phyloP scores from a whole-genome alignment of 1,140 invertebrate species.

The Coenobita brevimanus region DNA sequence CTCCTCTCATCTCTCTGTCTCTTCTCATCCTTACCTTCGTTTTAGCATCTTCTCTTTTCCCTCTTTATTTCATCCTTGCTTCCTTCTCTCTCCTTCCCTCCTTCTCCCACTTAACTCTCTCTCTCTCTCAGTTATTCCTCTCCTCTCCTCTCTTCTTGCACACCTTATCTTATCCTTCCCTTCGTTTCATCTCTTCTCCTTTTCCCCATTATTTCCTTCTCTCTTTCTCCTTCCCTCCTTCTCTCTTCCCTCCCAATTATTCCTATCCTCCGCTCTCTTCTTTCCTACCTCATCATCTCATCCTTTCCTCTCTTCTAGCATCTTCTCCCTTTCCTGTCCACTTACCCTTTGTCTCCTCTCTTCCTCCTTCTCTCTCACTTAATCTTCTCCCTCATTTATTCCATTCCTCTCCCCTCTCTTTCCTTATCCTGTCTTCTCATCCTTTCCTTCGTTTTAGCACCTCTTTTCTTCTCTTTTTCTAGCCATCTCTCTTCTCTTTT shows the following conservation, averaged over 20 bases:
- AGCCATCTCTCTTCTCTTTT: not conserved
- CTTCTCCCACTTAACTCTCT: not conserved
- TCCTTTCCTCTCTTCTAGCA: too few species aligned
- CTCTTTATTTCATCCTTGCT: not conserved
- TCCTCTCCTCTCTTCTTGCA: not conserved
- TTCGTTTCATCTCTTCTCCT: not conserved
- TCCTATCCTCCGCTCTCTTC: too few species aligned
- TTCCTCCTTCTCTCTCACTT: not conserved
- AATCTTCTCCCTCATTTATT: not conserved
- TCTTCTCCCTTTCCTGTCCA: too few species aligned
- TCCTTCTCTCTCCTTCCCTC: not conserved
- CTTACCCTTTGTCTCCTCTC: not conserved
- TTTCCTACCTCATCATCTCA: too few species aligned
- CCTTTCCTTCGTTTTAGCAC: too few species aligned
- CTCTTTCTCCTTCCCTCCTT: not conserved
- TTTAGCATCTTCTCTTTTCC: not conserved
- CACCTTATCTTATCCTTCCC: slow-evolving; percentile 16
- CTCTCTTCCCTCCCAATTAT: too few species aligned
- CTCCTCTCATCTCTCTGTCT: not conserved
- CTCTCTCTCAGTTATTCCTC: not conserved
- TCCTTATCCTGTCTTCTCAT: not conserved
- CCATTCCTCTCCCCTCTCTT: not conserved
- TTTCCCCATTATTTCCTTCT: not conserved
- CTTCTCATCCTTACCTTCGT: not conserved
- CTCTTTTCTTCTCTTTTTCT: not conserved